Conservation (phyloP, 2,888 invertebrate genomes). For the Tetramorium bicarinatum region DNA sequence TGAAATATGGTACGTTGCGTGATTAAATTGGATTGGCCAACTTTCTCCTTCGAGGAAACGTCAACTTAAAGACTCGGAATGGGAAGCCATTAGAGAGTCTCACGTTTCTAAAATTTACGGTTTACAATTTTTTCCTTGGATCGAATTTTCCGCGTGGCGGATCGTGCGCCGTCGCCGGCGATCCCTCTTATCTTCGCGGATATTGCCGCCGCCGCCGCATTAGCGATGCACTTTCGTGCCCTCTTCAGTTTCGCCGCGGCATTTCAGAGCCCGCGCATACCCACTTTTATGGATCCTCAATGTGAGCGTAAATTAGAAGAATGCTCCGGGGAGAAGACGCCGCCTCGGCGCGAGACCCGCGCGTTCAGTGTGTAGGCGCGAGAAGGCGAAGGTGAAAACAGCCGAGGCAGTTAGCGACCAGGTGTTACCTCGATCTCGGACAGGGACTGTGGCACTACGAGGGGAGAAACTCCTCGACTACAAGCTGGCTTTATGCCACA, state of each 20-base stretch:
- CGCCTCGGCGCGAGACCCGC: neutral
- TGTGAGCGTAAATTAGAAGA: constrained; percentile 71
- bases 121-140: neutral
- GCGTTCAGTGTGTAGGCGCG: constrained; percentile 62
- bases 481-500: constrained; percentile 34
- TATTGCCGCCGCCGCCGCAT: constrained; percentile 51
- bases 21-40: constrained; percentile 15
- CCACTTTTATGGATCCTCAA: constrained; percentile 66
- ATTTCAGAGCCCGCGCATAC: constrained; percentile 44
- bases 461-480: constrained; percentile 19
- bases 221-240: constrained; percentile 46
- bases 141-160: constrained; percentile 9
- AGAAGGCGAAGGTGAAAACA: constrained; percentile 74
- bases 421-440: constrained; percentile 76
- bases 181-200: constrained; percentile 40
- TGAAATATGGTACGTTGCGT: neutral
- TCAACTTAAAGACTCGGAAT: neutral
- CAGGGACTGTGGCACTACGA: constrained; percentile 32
- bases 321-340: constrained; percentile 43
- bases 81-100: neutral
- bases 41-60: constrained; percentile 17
- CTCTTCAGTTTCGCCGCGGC: constrained; percentile 14
- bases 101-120: constrained; percentile 18
- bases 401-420: constrained; percentile 78
- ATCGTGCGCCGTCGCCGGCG: neutral